A percentile compares a stretch with the other conserved stretches of the same genome.
These are phyloP conservation scores for Linurgus olivaceus DNA, from an alignment of 2,797 vertebrate species.

Conservation along the genomic window DNA sequence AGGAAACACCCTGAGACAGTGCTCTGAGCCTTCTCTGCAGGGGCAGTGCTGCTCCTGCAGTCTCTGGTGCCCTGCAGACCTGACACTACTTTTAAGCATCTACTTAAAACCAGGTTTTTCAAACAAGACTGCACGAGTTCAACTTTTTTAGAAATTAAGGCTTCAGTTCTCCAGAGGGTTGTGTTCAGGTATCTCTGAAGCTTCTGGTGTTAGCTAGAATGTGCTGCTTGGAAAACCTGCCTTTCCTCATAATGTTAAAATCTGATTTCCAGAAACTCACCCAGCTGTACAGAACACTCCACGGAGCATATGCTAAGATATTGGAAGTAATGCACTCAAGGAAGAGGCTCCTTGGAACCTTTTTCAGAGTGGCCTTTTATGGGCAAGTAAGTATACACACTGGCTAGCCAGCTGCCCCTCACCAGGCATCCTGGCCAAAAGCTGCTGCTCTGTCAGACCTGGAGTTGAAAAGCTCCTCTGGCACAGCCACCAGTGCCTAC, in stretches of 20 bases:
- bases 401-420: neutral
- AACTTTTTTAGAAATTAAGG: neutral
- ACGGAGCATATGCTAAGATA: conserved; percentile 94
- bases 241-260: neutral
- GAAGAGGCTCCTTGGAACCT: conserved; percentile 92
- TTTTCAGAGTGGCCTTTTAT: conserved; percentile 95
- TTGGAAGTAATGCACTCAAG: conserved; percentile 91
- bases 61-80: neutral
- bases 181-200: neutral
- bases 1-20: neutral
- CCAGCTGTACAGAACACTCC: conserved; percentile 90
- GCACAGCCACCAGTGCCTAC: neutral
- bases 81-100: neutral
- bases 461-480: neutral
- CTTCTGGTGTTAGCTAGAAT: neutral
- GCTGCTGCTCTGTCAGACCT: neutral
- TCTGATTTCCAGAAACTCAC: conserved; percentile 87
- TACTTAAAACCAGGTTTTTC: neutral
- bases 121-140: neutral
- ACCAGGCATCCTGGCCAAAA: neutral
- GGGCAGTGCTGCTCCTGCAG: neutral
- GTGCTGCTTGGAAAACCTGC: neutral
- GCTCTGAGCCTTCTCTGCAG: neutral
- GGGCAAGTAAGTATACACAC: conserved; percentile 84
- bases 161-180: neutral